Base-by-base conservation (phyloP, 2,797 vertebrate species). In the Sandelia bainsii region DNA sequence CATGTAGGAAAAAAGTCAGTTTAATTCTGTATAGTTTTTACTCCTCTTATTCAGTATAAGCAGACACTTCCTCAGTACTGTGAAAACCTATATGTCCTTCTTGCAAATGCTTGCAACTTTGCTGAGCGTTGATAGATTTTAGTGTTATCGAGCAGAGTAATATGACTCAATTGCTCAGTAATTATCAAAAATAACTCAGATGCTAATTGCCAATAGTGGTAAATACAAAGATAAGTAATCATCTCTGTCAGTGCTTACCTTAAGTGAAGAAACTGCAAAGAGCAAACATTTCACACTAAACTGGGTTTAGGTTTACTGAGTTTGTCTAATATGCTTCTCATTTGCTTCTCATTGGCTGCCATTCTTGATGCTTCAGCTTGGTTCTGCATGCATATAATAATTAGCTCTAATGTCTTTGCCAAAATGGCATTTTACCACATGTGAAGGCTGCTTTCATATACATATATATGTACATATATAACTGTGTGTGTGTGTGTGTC, bases 81-180 rank as follows among this genome's bases (percentile, higher is more conserved):
- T 39, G 37, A 39, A 39, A 39, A 8, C 6, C 14, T 16, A 37
- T 37, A 37, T 37, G 37, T 37, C 34, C 32, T 51, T 52, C 25
- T 57, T 75, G 22, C 39, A 59, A 39, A 58, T 42, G 39, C 14
- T 62, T 61, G 42, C 42, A 63, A 23, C 17, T 22, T 42, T 51
- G 34, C 22, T 22, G 6, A 11, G 16, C 0, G 0, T 29, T 66
- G 20, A 51, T 62, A 42, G 20, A 40, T 57, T 57, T 51, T 8
- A 11, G 6, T 23, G 12, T 52, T 48, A 45, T 37, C 11, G 1
- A 12, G 5, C 11, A 61, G 8, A 42, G 32, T 1, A 2, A 17
- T 53, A 10, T 23, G 11, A 46, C 16, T 32, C 3, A 17, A 0
- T 20, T 32, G 6, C 39, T 40, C 3, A 16, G 2, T 32, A 16